These are phyloP conservation scores for Pentalonia nigronervosa DNA, from an alignment of 1,140 invertebrate genomes.

Conservation along the genomic window DNA sequence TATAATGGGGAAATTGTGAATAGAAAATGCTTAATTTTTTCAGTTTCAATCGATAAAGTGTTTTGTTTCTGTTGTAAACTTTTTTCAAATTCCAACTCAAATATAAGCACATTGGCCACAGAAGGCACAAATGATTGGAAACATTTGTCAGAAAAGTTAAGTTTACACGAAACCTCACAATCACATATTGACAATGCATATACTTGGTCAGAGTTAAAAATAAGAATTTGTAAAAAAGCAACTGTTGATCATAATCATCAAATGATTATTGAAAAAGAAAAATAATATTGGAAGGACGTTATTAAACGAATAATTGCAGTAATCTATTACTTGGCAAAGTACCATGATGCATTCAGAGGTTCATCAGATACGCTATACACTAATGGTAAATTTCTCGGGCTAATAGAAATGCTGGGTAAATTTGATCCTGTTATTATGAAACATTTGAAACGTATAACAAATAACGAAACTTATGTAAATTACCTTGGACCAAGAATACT, in stretches of 20 bases:
- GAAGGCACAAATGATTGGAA: background rate
- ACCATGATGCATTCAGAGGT: background rate
- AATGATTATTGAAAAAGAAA: conserved; percentile 10
- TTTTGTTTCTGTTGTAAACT: conserved; percentile 40
- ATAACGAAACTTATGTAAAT: background rate
- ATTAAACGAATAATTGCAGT: conserved; percentile 4
- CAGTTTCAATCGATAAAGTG: background rate
- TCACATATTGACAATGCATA: background rate
- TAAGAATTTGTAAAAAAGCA: background rate
- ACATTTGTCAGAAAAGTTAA: conserved; percentile 5
- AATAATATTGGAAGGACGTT: conserved; percentile 17
- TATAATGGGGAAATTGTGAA: conserved; percentile 17
- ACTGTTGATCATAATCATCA: background rate
- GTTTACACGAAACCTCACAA: background rate
- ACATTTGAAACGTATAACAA: background rate
- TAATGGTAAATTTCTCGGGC: background rate
- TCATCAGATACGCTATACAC: background rate
- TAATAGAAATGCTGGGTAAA: background rate
- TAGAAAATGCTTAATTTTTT: conserved; percentile 7
- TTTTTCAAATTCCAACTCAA: background rate
- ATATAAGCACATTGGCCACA: background rate
- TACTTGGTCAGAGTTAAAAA: background rate
- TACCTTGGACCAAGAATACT: background rate
- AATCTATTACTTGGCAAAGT: background rate
- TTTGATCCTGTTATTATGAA: background rate